Conservation (phyloP, 2,113 vertebrate genomes). For the Scomber japonicus region DNA sequence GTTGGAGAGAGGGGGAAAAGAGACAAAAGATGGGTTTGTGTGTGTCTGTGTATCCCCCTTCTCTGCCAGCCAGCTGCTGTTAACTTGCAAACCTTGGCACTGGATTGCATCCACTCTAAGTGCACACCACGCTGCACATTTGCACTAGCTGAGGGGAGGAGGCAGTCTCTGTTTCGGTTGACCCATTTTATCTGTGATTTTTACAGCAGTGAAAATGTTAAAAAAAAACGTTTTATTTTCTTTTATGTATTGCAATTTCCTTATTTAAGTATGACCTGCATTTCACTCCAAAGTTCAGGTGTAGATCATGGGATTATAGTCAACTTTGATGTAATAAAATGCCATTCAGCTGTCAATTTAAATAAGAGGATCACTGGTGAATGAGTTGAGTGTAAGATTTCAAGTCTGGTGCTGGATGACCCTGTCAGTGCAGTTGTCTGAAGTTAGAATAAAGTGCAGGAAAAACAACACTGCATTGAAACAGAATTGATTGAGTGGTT, state of each 20-base stretch:
- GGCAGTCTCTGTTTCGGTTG: conserved; percentile 1
- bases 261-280: neutral
- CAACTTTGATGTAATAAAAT: neutral
- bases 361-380: neutral
- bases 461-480: neutral
- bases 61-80: conserved; percentile 65
- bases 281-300: neutral
- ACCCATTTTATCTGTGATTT: conserved; percentile 20
- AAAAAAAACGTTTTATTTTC: neutral
- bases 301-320: neutral
- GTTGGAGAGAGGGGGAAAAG: conserved; percentile 14
- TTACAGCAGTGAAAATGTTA: neutral
- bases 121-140: conserved; percentile 31
- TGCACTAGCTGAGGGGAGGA: conserved; percentile 6
- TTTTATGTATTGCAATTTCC: neutral
- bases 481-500: neutral
- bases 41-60: conserved; percentile 30
- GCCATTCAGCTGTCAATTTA: neutral
- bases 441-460: conserved; percentile 12
- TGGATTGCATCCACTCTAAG: conserved; percentile 13
- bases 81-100: conserved; percentile 53
- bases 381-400: neutral
- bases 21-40: conserved; percentile 44
- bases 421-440: neutral
- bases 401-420: neutral